Conservation (phyloP, 2,888 invertebrate species). For the Heteromyza rotundicornis region DNA sequence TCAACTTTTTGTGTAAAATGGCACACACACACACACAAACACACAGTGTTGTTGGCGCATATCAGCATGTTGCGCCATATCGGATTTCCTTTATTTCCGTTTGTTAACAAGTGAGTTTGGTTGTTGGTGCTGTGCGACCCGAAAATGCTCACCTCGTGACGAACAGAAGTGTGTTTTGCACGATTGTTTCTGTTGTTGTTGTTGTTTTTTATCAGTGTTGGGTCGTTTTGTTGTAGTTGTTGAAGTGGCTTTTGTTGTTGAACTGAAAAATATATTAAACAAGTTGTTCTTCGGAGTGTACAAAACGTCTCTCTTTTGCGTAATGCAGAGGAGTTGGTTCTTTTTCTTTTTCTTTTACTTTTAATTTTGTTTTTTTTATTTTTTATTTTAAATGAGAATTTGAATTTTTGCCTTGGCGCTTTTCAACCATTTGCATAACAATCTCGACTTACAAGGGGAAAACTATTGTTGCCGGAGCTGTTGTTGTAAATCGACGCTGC, state of each 20-base stretch:
- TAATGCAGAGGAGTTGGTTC: neutral
- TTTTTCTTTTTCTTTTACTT: neutral
- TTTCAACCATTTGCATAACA: constrained; percentile 4
- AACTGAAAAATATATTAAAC: neutral
- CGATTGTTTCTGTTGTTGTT: neutral
- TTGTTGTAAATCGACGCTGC: neutral
- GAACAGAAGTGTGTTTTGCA: neutral
- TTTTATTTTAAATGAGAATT: neutral
- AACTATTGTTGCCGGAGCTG: neutral
- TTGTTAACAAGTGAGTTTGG: neutral
- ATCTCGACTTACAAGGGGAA: neutral
- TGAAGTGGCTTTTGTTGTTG: neutral
- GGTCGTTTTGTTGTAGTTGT: neutral
- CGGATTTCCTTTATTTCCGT: constrained; percentile 7
- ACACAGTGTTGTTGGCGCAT: neutral
- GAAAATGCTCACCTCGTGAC: neutral
- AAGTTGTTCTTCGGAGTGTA: neutral
- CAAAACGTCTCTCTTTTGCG: neutral
- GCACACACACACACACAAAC: too few relatives aligned
- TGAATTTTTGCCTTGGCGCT: neutral
- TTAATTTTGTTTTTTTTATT: neutral
- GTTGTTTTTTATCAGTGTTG: neutral
- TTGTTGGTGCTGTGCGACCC: neutral
- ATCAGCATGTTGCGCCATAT: neutral
- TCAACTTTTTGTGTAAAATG: neutral